phyloP scores from a whole-genome alignment of 2,888 invertebrate species.

The Stenodera caucasica region DNA sequence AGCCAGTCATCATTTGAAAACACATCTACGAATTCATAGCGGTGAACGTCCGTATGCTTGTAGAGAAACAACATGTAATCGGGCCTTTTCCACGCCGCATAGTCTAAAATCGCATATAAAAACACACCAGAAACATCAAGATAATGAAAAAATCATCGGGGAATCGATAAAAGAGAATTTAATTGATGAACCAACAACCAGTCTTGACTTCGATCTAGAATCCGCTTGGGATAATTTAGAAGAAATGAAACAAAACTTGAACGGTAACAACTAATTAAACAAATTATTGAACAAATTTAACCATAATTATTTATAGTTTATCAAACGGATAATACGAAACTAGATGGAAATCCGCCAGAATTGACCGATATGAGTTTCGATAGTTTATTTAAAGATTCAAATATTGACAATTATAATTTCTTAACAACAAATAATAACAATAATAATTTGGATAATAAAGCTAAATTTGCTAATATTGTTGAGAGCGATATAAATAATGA shows the following conservation, averaged over 20 bases:
- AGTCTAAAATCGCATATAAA: conserved; percentile 78
- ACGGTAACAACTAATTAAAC: background rate
- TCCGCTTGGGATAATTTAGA: background rate
- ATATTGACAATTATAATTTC: conserved; percentile 31
- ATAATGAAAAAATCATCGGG: background rate
- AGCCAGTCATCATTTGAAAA: conserved; percentile 92
- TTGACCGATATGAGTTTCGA: conserved; percentile 32
- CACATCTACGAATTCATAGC: conserved; percentile 79
- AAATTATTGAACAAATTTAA: background rate
- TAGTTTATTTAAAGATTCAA: conserved; percentile 35
- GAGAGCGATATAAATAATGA: conserved; percentile 44
- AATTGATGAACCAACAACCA: background rate
- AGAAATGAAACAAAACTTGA: background rate
- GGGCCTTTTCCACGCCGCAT: conserved; percentile 83
- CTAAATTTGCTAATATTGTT: conserved; percentile 49
- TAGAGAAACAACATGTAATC: conserved; percentile 65
- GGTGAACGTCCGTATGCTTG: conserved; percentile 82
- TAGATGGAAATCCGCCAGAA: background rate
- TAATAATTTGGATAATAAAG: conserved; percentile 22
- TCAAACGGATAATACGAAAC: background rate
- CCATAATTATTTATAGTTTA: background rate
- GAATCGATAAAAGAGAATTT: conserved; percentile 1
- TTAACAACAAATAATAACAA: conserved; percentile 17
- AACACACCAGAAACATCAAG: conserved; percentile 65
- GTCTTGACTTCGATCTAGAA: background rate